Evolutionary conservation across 1,140 invertebrate genomes (phyloP), one percentile per base, ranked within the genome.

Genomic region (Tetramorium parvispinum): DNA sequence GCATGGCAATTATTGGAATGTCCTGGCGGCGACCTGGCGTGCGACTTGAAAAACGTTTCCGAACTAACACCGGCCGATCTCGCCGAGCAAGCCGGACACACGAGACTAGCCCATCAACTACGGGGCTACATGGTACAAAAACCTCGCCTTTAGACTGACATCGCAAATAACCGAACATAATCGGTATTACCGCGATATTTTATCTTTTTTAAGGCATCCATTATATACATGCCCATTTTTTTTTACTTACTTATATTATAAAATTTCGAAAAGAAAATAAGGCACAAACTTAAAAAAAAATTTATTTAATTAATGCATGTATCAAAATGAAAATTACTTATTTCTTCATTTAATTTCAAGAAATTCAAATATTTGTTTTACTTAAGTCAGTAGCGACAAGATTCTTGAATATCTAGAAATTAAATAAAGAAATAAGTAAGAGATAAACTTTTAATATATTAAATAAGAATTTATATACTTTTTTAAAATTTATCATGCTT

Each of bases 1-100:
- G 97, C 97, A 51, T 97, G 97, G 96, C 97, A 97, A 91, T 94
- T 99, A 40, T 93, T 99, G 86, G 98, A 98, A 87, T 98, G 97
- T 93, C 98, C 98, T 0, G 98, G 98, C 0, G 97, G 97, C 7
- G 97, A 97, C 79, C 95, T 96, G 0, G 98, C 98, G 0, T 97
- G 97, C 87, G 97, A 97, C n/a, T 95, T 98, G 8, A 96, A 96
- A 61, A 98, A 98, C 92, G 94, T 96, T n/a, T 95, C 96, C n/a
- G 97, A 98, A 27, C 94, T 97, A 75, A 97, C 97, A 1, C 98
- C 98, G 0, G 96, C 97, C 0, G 97, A 98, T 92, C 95, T 98
- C 8, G 98, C 98, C 2, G 96, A 98, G 76, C 96, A 97, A 87
- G 96, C 97, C 79, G 97, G 96, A 10, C 97, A 98, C 93, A 94